Evolutionary conservation across 2,113 vertebrate genomes (phyloP).

Genomic region (Ochotona curzoniae): DNA sequence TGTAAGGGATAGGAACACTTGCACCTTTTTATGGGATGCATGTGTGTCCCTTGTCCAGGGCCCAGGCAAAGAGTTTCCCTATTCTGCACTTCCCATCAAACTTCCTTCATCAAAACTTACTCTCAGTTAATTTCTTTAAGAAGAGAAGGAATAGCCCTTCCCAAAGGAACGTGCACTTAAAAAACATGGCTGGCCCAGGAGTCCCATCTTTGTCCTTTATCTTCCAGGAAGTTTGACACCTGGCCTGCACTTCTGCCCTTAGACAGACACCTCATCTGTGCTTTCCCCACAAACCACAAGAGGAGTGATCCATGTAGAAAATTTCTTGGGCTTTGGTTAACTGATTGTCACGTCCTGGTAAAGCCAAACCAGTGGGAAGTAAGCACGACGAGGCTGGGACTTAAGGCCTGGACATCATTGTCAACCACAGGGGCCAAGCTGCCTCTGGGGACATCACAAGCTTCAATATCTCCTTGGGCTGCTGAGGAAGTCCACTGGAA

Average conservation of each 20-base stretch:
- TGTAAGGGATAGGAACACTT: neutral
- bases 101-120: neutral
- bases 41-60: neutral
- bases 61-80: neutral
- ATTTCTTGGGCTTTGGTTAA: neutral
- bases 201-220: neutral
- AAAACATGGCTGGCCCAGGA: neutral
- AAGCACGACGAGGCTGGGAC: no score
- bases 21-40: neutral
- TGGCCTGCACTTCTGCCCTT: neutral
- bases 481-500: neutral
- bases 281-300: neutral
- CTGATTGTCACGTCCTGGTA: neutral
- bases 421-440: neutral
- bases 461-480: neutral
- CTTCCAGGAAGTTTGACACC: neutral
- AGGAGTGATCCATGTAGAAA: neutral
- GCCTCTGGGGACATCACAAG: accelerated
- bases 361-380: neutral
- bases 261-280: neutral
- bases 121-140: neutral
- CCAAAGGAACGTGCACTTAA: neutral
- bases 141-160: neutral
- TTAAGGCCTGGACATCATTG: neutral
- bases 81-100: neutral